Conservation (phyloP, 1,140 invertebrate genomes). For the Ptiloglossa arizonensis region DNA sequence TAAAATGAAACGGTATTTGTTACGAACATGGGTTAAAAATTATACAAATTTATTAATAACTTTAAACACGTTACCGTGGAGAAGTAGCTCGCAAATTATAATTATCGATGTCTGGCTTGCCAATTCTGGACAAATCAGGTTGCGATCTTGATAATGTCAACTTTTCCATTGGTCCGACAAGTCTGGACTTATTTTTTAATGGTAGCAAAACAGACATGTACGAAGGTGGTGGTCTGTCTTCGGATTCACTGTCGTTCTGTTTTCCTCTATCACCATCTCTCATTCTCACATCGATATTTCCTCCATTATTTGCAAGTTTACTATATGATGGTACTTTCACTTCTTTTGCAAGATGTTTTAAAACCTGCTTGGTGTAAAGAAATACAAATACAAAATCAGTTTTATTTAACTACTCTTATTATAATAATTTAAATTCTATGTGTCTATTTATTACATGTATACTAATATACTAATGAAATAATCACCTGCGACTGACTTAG, state of each 20-base stretch:
- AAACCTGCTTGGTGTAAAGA: slow-evolving; percentile 80
- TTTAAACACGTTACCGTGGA: slow-evolving; percentile 70
- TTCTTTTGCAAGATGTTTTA: slow-evolving; percentile 93
- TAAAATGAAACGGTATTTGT: not conserved
- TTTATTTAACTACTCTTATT: not conserved
- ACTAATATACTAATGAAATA: not conserved
- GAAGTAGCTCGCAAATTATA: slow-evolving; percentile 78
- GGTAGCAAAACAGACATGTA: slow-evolving; percentile 77
- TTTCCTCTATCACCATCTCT: slow-evolving; percentile 75
- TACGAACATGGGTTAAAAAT: not conserved
- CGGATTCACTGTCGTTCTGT: slow-evolving; percentile 75
- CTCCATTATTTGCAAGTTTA: slow-evolving; percentile 72
- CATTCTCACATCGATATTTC: slow-evolving; percentile 71
- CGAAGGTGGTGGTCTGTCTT: slow-evolving; percentile 81
- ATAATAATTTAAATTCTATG: not conserved
- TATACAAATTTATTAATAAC: not conserved
- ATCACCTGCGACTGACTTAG: slow-evolving; percentile 88
- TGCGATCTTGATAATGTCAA: slow-evolving; percentile 90
- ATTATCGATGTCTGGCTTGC: slow-evolving; percentile 76
- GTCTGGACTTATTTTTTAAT: slow-evolving; percentile 79
- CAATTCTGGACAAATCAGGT: slow-evolving; percentile 85
- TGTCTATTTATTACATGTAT: not conserved
- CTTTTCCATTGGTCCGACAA: slow-evolving; percentile 83
- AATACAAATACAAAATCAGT: not conserved
- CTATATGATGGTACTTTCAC: slow-evolving; percentile 84